Evolutionary conservation across 2,113 vertebrate species (phyloP).

Genomic region (Macaca nemestrina): DNA sequence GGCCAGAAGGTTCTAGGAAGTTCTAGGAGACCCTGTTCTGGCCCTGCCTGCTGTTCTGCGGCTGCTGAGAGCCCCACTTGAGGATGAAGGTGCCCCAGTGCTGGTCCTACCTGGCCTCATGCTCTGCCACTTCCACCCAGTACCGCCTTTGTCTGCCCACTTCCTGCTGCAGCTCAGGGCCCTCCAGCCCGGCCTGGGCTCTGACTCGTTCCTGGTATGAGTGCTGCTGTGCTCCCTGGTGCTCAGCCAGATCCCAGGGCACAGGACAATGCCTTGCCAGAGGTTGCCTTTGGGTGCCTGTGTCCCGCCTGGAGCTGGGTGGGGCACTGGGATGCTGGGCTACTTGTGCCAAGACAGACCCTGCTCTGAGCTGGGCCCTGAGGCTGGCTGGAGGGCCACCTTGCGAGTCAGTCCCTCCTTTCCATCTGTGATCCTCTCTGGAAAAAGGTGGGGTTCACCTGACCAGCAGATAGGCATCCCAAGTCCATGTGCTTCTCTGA

Average conservation of each 20-base stretch:
- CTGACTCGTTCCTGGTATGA: not conserved
- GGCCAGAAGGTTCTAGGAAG: not conserved
- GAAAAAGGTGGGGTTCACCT: not conserved
- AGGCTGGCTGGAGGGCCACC: not conserved
- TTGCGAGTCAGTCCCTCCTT: too few species aligned
- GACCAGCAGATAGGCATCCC: not conserved
- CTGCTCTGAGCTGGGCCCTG: not conserved
- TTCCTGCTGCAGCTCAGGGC: not conserved
- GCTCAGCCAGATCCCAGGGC: not conserved
- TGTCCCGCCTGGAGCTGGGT: not conserved
- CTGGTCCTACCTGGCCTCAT: fast-evolving
- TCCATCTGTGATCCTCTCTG: not conserved
- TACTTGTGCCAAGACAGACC: fast-evolving
- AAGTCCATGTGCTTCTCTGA: not conserved
- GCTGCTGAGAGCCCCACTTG: fast-evolving
- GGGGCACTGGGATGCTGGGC: not conserved
- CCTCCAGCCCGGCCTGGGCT: not conserved
- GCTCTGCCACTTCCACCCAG: too few species aligned
- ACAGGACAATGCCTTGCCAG: not conserved
- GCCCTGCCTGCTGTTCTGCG: not conserved
- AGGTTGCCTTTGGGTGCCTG: not conserved
- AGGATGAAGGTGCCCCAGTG: fast-evolving
- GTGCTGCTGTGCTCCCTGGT: fast-evolving
- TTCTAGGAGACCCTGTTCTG: not conserved
- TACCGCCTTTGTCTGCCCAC: fast-evolving